Base-by-base conservation (phyloP, 2,888 invertebrate genomes). In the Camponotus fellah region DNA sequence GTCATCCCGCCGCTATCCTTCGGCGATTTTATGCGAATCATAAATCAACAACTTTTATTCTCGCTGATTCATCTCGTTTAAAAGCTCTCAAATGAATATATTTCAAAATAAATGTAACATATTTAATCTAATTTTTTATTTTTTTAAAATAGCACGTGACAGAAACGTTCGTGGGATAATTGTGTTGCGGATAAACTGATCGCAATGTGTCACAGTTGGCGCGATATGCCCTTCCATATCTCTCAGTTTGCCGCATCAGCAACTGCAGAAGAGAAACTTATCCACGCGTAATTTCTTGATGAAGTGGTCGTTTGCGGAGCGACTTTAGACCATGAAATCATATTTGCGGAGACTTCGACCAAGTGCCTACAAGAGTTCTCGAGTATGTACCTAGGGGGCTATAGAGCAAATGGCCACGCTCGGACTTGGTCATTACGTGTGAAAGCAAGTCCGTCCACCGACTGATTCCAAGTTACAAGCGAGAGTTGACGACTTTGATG, bases 241-340 rank as follows among this genome's bases (percentile, higher is more conserved):
- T 83, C 56, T 56, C 72, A 12, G 83, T 49, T 65, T 58, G 32
- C 21, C 58, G 49, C 37, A 26, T 60, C 26, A 71, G 53, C 65
- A 77, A 40, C 68, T 53, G 58, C 75, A 40, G 65, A 69, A 53
- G 74, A 26, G 77, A 83, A 26, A 26, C 26, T 87, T 77, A 83
- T 34, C 90, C 84, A 85, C 84, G 86, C 87, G 71, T 86, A 87
- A 90, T 87, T 90, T 87, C 87, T 87, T 90, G 86, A 90, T 85
- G 82, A 87, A 87, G 83, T 81, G 85, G 82, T 84, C 85, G 87
- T 89, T 86, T 79, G 37, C 72, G 72, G 37, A 72, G 77, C 82
- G 89, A 86, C 85, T 90, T 85, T 66, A 77, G 74, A 72, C 83
- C 26, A 82, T 76, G 86, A 84, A 86, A 87, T 88, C 85, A 83